Evolutionary conservation across 2,888 invertebrate species (phyloP).

Genomic region (Eilema caniola): DNA sequence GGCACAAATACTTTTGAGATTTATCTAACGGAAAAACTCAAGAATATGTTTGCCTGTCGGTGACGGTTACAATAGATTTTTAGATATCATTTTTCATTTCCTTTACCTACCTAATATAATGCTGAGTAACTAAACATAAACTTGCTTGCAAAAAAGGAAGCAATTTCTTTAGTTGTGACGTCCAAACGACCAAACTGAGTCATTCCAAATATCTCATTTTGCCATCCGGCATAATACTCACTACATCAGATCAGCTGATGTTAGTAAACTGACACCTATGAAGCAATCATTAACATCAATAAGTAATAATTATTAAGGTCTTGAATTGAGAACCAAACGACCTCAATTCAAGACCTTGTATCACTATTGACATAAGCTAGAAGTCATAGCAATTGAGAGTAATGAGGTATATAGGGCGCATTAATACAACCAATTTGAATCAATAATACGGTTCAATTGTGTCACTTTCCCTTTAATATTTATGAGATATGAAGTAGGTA

Average conservation of each 20-base stretch:
- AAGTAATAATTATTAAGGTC: not conserved
- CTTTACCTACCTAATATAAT: too few species aligned
- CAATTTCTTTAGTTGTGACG: too few species aligned
- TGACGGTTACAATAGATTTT: too few species aligned
- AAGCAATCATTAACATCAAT: constrained; percentile 1
- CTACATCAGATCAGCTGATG: not conserved
- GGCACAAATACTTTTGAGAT: too few species aligned
- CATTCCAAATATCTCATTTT: too few species aligned
- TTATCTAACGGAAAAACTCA: too few species aligned
- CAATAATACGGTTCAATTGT: constrained; percentile 12
- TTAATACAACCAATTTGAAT: constrained; percentile 30
- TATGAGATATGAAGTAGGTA: not conserved
- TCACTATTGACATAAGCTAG: constrained; percentile 16
- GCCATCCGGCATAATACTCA: not conserved
- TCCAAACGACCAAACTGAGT: too few species aligned
- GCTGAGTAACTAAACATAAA: too few species aligned
- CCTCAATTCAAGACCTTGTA: constrained; percentile 12
- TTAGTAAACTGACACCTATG: not conserved
- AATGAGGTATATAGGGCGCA: constrained; percentile 23
- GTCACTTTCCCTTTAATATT: constrained; percentile 8
- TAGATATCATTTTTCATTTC: too few species aligned
- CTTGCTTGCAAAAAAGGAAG: too few species aligned
- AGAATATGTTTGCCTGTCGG: too few species aligned
- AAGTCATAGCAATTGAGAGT: constrained; percentile 29
- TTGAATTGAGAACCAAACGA: not conserved